phyloP scores from a whole-genome alignment of 2,888 invertebrate genomes.

The Neocrepidodera transversa region DNA sequence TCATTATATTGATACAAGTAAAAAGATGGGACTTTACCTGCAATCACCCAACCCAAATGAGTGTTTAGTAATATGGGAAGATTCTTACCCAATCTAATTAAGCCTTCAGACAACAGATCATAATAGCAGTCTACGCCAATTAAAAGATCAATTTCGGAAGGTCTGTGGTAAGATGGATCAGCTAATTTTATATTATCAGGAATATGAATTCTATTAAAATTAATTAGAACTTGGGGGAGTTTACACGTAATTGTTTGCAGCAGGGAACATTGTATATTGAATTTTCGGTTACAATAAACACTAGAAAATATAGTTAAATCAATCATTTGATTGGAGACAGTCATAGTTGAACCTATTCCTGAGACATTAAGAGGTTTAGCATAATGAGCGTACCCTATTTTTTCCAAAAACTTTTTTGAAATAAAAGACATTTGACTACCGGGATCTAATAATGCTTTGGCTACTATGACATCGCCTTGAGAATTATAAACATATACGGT shows the following conservation, averaged over 20 bases:
- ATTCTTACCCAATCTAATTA: slow-evolving; percentile 11
- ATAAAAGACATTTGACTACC: not conserved
- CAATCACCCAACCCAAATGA: not conserved
- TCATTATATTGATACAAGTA: too few relatives aligned
- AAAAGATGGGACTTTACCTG: too few relatives aligned
- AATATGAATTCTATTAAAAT: not conserved
- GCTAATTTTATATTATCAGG: slow-evolving; percentile 11
- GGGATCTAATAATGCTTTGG: not conserved
- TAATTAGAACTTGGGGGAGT: not conserved
- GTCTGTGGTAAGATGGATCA: slow-evolving; percentile 5
- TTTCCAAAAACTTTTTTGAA: not conserved
- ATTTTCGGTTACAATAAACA: not conserved
- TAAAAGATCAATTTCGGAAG: slow-evolving; percentile 20
- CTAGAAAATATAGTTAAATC: too few relatives aligned
- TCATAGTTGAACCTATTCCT: too few relatives aligned
- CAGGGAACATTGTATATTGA: not conserved
- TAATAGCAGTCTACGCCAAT: slow-evolving; percentile 17
- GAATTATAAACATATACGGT: not conserved
- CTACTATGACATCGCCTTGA: too few relatives aligned
- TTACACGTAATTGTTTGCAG: not conserved
- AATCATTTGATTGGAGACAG: too few relatives aligned
- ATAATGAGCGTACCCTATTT: not conserved
- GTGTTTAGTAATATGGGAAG: slow-evolving; percentile 9
- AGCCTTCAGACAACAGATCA: slow-evolving; percentile 5
- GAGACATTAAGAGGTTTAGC: too few relatives aligned